Evolutionary conservation across 2,113 vertebrate species (phyloP), one percentile per base, ranked within the genome.

Genomic region (Ranitomeya variabilis): DNA sequence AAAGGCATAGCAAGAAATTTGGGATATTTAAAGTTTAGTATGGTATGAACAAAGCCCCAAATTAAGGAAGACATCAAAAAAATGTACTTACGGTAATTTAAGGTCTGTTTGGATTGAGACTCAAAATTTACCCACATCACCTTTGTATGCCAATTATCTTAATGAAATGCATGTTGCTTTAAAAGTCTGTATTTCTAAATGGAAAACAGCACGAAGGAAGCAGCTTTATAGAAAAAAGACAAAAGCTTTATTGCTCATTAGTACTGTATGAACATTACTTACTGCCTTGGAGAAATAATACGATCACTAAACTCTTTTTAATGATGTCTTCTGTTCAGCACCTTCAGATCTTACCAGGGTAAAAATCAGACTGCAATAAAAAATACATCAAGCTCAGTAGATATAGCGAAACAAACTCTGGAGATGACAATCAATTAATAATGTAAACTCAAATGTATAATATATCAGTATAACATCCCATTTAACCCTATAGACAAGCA

Each of bases 351-450:
- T 76, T 2, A 2, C 45, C 73, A 76, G 19, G 37, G 73, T 52
- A 76, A 76, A 76, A 52, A 76, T 52, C 16, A 12, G 18, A 21
- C 18, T 45, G 37, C 71, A 76, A 76, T 76, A 4, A 76, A 76
- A 76, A 52, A 76, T 76, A 52, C 73, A 76, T 76, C 37, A 76
- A 76, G 3, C 73, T 76, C 73, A 21, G 21, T 19, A 52, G 37
- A 76, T 76, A 76, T 21, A 19, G 31, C 19, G 7, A 18, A 7
- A 52, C 37, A 76, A 19, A 45, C 26, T 73, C 66, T 23, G n/a
- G 69, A 73, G 69, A 73, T 73, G 26, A 73, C 69, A 52, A 76
- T 76, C 26, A 74, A 74, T 74, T 21, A 51, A 52, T 52, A 76
- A 52, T 52, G 18, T 52, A 10, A 51, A 16, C 16, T 76, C 12